phyloP scores from a whole-genome alignment of 2,797 vertebrate genomes.

The Euthynnus affinis region DNA sequence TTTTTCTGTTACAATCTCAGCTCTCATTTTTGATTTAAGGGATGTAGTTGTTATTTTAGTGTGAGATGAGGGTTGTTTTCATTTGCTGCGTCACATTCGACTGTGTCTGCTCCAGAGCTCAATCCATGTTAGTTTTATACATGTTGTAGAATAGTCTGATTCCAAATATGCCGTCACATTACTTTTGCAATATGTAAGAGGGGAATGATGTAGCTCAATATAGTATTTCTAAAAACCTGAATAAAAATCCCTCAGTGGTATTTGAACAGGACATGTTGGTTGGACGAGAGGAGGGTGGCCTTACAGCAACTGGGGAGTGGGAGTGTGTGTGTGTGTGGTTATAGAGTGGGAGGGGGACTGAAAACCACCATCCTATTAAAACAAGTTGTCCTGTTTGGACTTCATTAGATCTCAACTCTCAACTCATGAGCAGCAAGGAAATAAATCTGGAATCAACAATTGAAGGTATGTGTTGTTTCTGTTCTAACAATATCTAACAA shows the following conservation, averaged over 20 bases:
- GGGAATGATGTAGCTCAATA: constrained; percentile 9
- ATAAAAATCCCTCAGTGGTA: constrained; percentile 49
- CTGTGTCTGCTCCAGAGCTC: not conserved
- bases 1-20: not conserved
- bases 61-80: constrained; percentile 15
- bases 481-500: not conserved
- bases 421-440: constrained; percentile 46
- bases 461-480: constrained; percentile 63
- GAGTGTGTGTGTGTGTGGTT: constrained; percentile 29
- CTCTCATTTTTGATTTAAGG: not conserved
- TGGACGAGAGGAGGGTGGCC: constrained; percentile 49
- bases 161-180: not conserved
- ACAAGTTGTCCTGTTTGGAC: constrained; percentile 70
- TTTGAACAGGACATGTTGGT: constrained; percentile 42
- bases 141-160: not conserved
- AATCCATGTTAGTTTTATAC: not conserved
- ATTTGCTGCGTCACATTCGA: constrained; percentile 20
- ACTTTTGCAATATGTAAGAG: constrained; percentile 6
- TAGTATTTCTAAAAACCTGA: constrained; percentile 45
- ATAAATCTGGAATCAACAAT: constrained; percentile 31
- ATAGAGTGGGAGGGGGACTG: constrained; percentile 68
- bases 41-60: not conserved
- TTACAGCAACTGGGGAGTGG: constrained; percentile 39
- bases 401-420: constrained; percentile 60
- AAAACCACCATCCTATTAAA: constrained; percentile 76